Evolutionary conservation across 1,140 invertebrate species (phyloP).

Genomic region (Drosophila malerkotliana): DNA sequence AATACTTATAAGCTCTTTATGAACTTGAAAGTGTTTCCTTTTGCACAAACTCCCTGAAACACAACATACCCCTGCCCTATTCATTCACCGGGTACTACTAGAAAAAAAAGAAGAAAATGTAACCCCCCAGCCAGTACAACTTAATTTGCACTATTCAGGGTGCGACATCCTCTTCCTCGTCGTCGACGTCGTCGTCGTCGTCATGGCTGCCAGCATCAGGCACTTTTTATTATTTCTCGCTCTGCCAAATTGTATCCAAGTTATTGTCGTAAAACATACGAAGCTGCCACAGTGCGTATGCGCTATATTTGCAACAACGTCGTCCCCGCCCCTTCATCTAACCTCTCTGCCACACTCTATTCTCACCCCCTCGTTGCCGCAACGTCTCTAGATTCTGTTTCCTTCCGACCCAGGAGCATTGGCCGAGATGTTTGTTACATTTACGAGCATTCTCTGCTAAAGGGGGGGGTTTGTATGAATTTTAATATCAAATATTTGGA

Average conservation of each 20-base stretch:
- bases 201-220: slow-evolving; percentile 52
- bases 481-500: too few relatives aligned
- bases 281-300: slow-evolving; percentile 63
- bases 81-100: not conserved
- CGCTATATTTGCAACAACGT: slow-evolving; percentile 50
- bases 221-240: slow-evolving; percentile 66
- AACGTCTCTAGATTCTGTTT: not conserved
- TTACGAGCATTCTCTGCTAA: slow-evolving; percentile 11
- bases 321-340: not conserved
- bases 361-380: not conserved
- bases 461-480: not conserved
- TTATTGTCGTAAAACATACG: slow-evolving; percentile 77
- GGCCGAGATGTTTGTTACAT: slow-evolving; percentile 4
- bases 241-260: slow-evolving; percentile 77
- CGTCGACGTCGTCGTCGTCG: slow-evolving; percentile 13
- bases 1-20: too few relatives aligned
- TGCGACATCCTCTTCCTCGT: slow-evolving; percentile 27
- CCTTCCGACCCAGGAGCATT: slow-evolving; percentile 27
- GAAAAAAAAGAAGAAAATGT: not conserved
- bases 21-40: not conserved
- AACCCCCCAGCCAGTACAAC: slow-evolving; percentile 47
- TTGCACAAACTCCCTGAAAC: not conserved
- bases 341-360: not conserved
- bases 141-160: slow-evolving; percentile 78
- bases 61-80: not conserved